These are phyloP conservation scores for Chaetura pelagica DNA, from an alignment of 2,113 vertebrate species.

Conservation along the genomic window DNA sequence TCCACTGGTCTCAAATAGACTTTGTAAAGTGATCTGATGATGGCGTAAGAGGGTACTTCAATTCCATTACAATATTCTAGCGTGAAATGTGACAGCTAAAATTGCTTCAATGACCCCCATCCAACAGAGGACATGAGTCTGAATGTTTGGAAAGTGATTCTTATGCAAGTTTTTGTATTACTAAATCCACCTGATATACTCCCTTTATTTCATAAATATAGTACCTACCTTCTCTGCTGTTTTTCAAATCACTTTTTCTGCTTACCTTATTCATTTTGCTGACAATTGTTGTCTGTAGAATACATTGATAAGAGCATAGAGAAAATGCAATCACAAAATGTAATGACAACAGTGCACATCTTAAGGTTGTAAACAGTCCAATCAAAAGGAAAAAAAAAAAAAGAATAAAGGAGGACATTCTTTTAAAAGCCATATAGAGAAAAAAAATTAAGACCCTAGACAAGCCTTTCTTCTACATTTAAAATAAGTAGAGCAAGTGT, in stretches of 20 bases:
- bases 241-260: slow-evolving; percentile 13
- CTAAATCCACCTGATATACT: neutral
- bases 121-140: neutral
- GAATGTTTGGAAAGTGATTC: neutral
- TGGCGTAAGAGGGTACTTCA: neutral
- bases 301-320: neutral
- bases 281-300: neutral
- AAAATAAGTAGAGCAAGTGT: neutral
- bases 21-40: neutral
- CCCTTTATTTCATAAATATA: neutral
- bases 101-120: neutral
- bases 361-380: neutral
- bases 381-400: neutral
- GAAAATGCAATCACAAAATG: neutral
- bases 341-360: neutral
- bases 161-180: neutral
- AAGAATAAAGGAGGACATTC: neutral
- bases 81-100: slow-evolving; percentile 1
- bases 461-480: neutral
- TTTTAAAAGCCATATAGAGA: neutral
- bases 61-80: neutral
- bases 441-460: neutral
- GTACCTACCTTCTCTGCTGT: neutral
- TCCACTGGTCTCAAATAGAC: neutral
- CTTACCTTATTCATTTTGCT: neutral